Conservation (phyloP, 2,797 vertebrate genomes). For the Manis pentadactyla region DNA sequence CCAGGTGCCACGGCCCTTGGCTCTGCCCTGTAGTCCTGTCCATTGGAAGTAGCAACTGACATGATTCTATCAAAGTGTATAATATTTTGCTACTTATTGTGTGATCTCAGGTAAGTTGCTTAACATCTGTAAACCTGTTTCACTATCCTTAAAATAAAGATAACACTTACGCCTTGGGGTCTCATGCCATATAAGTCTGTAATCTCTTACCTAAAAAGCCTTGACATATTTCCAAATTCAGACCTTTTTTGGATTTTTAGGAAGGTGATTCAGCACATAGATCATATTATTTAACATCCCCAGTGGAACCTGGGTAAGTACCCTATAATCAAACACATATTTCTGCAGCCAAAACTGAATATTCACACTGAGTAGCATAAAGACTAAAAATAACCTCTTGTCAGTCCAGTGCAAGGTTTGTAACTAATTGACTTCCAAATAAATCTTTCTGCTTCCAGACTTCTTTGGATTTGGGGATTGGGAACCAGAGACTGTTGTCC, state of each 20-base stretch:
- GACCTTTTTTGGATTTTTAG: not conserved
- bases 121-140: constrained; percentile 50
- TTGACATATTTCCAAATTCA: not conserved
- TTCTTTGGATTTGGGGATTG: not conserved
- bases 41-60: not conserved
- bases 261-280: not conserved
- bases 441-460: constrained; percentile 40
- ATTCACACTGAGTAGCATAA: constrained; percentile 21
- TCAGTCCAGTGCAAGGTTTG: constrained; percentile 38
- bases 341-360: constrained; percentile 63
- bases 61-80: not conserved
- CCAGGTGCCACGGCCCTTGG: not conserved
- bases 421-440: constrained; percentile 31
- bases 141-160: constrained; percentile 57
- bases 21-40: not conserved
- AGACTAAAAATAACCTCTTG: constrained; percentile 67
- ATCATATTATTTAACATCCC: not conserved
- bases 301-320: not conserved
- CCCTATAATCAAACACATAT: constrained; percentile 43
- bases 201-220: constrained; percentile 48
- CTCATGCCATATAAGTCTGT: not conserved
- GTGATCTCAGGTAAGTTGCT: not conserved
- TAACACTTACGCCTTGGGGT: not conserved
- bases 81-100: not conserved
- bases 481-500: not conserved